Conservation (phyloP, 2,113 vertebrate species). For the Suricata suricatta region DNA sequence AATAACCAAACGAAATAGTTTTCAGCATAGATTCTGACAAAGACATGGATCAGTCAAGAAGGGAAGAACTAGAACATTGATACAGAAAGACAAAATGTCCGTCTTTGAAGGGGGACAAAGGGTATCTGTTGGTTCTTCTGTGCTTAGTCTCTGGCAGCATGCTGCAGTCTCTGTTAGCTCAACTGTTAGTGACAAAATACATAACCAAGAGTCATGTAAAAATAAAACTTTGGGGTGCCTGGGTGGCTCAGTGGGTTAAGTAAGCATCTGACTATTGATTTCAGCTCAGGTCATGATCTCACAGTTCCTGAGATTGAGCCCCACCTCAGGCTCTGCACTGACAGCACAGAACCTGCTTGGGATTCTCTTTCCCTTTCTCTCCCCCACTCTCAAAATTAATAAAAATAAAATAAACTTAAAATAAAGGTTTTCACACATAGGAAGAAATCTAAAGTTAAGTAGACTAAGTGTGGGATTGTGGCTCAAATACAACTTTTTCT, state of each 20-base stretch:
- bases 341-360: not conserved
- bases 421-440: not conserved
- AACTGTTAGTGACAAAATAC: not conserved
- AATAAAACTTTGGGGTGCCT: not conserved
- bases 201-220: not conserved
- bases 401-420: not conserved
- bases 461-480: not conserved
- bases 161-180: not conserved
- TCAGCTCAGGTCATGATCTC: not conserved
- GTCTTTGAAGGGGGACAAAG: not conserved
- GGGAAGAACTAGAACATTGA: not conserved
- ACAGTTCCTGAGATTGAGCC: not conserved
- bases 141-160: too few species aligned
- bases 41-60: not conserved
- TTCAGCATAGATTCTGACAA: not conserved
- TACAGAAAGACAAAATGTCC: rapidly evolving
- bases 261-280: not conserved
- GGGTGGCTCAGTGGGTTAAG: not conserved
- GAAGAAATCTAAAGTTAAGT: not conserved
- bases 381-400: not conserved
- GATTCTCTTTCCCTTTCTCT: not conserved
- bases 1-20: not conserved
- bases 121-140: not conserved
- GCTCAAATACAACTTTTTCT: not conserved
- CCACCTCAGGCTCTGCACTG: not conserved